Conservation (phyloP, 2,113 vertebrate genomes). For the Helogale parvula region DNA sequence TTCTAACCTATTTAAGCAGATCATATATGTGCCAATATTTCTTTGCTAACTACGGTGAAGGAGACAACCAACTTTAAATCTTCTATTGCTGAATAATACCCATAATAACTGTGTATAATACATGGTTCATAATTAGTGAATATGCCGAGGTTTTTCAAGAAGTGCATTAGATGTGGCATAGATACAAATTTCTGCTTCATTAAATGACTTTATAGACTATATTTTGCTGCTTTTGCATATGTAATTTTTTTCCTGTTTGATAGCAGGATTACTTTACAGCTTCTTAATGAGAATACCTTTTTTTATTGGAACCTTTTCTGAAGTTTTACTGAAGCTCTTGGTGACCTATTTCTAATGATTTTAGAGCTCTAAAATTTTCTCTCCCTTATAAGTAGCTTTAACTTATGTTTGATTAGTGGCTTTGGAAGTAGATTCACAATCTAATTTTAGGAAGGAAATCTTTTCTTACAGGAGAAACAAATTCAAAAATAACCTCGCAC, state of each 20-base stretch:
- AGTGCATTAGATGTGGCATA: slow-evolving; percentile 44
- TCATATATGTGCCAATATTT: slow-evolving; percentile 65
- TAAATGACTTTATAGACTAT: slow-evolving; percentile 71
- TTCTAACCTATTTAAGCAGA: slow-evolving; percentile 70
- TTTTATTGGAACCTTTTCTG: slow-evolving; percentile 78
- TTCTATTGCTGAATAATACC: slow-evolving; percentile 62
- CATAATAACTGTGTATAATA: slow-evolving; percentile 69
- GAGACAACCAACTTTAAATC: slow-evolving; percentile 70
- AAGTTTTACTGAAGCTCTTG: slow-evolving; percentile 70
- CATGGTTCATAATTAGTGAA: slow-evolving; percentile 65
- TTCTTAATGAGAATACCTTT: slow-evolving; percentile 80
- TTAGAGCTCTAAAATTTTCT: slow-evolving; percentile 77
- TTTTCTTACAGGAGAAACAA: slow-evolving; percentile 83
- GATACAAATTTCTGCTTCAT: slow-evolving; percentile 75
- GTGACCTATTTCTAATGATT: slow-evolving; percentile 84
- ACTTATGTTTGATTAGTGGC: slow-evolving; percentile 75
- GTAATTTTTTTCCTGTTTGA: slow-evolving; percentile 64
- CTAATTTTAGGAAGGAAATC: slow-evolving; percentile 84
- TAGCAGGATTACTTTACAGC: slow-evolving; percentile 75
- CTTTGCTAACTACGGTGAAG: slow-evolving; percentile 63
- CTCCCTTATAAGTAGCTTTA: slow-evolving; percentile 81
- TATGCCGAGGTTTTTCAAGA: slow-evolving; percentile 53
- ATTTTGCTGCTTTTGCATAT: slow-evolving; percentile 76
- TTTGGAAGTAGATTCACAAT: slow-evolving; percentile 76
- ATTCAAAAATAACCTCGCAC: slow-evolving; percentile 82